phyloP scores from a whole-genome alignment of 1,140 invertebrate genomes.

The Drosophila arawakana region DNA sequence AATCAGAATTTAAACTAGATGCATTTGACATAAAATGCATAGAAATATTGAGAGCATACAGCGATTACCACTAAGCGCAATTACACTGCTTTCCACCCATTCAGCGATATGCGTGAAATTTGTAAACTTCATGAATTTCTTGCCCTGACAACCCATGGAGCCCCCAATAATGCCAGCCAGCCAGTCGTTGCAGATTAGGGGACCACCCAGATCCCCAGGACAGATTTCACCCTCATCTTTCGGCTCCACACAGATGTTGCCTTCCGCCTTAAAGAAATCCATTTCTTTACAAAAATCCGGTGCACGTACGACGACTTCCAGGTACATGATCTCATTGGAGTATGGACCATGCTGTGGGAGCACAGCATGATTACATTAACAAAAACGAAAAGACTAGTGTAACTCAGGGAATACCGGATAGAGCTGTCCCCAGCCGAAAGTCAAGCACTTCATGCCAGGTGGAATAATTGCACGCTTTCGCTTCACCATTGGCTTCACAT shows the following conservation, averaged over 20 bases:
- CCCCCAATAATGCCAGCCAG: conserved; percentile 57
- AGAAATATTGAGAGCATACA: background rate
- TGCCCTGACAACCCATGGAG: conserved; percentile 10
- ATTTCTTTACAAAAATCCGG: background rate
- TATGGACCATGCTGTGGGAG: conserved; percentile 59
- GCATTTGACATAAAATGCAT: conserved; percentile 1
- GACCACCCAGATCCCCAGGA: conserved; percentile 64
- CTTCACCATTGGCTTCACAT: conserved; percentile 29
- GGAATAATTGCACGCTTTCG: background rate
- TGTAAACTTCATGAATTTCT: conserved; percentile 42
- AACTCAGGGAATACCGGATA: conserved; percentile 38
- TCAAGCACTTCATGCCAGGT: conserved; percentile 11
- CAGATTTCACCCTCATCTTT: conserved; percentile 8
- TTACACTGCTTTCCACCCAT: conserved; percentile 30
- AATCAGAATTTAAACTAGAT: background rate
- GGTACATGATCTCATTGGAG: conserved; percentile 46
- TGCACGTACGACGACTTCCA: conserved; percentile 24
- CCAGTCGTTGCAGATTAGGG: conserved; percentile 37
- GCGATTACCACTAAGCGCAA: background rate
- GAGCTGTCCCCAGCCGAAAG: conserved; percentile 64
- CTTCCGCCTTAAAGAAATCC: background rate
- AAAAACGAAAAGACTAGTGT: background rate
- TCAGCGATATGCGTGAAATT: conserved; percentile 15
- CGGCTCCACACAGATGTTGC: conserved; percentile 39
- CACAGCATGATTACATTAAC: background rate